Conservation (phyloP, 2,888 invertebrate species). For the Rutpela maculata region DNA sequence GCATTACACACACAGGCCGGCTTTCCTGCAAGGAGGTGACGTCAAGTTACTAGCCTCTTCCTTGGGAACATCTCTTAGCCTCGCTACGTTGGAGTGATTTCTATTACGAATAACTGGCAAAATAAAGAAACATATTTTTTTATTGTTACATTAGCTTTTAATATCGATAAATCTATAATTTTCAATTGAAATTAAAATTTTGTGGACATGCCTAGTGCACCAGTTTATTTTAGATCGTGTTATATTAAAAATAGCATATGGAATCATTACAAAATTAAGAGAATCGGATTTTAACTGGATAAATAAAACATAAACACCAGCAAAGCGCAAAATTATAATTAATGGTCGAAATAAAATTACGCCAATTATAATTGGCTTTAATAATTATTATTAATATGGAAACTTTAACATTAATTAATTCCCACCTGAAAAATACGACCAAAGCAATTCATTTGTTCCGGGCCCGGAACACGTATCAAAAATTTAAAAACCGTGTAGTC, state of each 20-base stretch:
- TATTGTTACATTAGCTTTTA: too few relatives aligned
- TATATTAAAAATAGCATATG: neutral
- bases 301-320: slow-evolving; percentile 17
- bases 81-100: too few relatives aligned
- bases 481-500: slow-evolving; percentile 66
- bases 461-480: slow-evolving; percentile 59
- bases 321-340: slow-evolving; percentile 1
- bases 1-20: too few relatives aligned
- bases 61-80: too few relatives aligned
- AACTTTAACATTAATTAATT: slow-evolving; percentile 20
- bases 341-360: slow-evolving; percentile 28
- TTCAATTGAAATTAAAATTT: too few relatives aligned
- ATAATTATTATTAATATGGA: slow-evolving; percentile 10
- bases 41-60: too few relatives aligned
- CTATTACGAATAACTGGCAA: too few relatives aligned
- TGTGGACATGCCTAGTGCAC: too few relatives aligned
- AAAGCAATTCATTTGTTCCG: slow-evolving; percentile 51
- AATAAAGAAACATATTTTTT: too few relatives aligned
- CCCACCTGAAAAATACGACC: slow-evolving; percentile 7
- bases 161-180: too few relatives aligned
- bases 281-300: neutral
- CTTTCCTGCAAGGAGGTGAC: too few relatives aligned
- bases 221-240: neutral
- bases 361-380: too few relatives aligned
- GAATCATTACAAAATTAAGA: neutral